Percentiles rank a stretch among this genome's conserved stretches.
Conservation (phyloP, 1,140 invertebrate genomes). For the Pseudobourletiella spinata region DNA sequence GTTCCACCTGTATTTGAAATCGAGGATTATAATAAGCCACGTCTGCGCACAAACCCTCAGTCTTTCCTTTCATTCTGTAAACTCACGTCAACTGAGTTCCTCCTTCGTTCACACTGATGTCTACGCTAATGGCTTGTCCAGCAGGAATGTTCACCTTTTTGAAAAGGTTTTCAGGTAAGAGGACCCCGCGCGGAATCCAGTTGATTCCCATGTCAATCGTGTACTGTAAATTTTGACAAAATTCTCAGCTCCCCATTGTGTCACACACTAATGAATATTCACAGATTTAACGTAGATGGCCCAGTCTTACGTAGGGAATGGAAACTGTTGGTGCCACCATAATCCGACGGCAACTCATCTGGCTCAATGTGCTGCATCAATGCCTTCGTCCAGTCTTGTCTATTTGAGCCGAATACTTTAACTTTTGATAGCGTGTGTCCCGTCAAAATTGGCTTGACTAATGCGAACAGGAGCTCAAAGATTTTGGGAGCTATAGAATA, state of each 20-base stretch:
- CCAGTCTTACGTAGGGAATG: no score
- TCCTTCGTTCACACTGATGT: no score
- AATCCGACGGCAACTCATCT: conserved; percentile 22
- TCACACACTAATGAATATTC: no score
- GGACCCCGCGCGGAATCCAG: background rate
- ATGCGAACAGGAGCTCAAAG: conserved; percentile 15
- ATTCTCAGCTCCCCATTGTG: no score
- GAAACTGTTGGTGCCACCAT: conserved; percentile 17
- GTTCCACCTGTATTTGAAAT: no score
- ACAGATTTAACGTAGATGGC: no score
- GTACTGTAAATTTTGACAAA: no score
- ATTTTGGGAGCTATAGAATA: conserved; percentile 14
- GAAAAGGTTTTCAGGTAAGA: background rate
- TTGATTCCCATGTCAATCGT: background rate
- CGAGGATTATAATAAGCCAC: no score
- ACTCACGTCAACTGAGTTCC: no score
- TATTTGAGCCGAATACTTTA: conserved; percentile 17
- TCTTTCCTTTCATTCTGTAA: no score
- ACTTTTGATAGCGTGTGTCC: conserved; percentile 17
- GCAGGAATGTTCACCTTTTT: background rate
- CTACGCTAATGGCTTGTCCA: background rate
- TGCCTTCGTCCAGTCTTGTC: conserved; percentile 14
- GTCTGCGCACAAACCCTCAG: no score
- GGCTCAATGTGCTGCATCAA: conserved; percentile 13
- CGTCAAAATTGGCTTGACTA: conserved; percentile 19